Evolutionary conservation across 2,888 invertebrate species (phyloP).

Genomic region (Drosophila buzzatii): DNA sequence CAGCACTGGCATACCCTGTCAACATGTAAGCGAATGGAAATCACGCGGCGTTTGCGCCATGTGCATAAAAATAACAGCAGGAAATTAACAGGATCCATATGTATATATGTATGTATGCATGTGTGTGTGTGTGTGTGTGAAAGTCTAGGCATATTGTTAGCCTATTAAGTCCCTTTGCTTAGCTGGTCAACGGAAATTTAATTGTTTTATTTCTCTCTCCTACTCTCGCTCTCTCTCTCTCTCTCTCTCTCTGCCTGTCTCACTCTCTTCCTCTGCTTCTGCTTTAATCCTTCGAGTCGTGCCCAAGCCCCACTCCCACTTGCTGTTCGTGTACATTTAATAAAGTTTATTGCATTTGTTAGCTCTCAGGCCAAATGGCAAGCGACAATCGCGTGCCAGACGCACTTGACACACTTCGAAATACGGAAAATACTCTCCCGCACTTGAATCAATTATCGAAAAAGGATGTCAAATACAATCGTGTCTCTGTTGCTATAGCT

Average conservation of each 20-base stretch:
- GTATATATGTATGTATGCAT: not conserved
- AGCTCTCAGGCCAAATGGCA: constrained; percentile 22
- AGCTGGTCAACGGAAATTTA: constrained; percentile 53
- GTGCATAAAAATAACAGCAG: constrained; percentile 77
- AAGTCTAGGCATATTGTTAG: constrained; percentile 31
- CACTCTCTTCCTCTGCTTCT: not conserved
- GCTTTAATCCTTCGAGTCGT: constrained; percentile 16
- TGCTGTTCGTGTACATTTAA: constrained; percentile 35
- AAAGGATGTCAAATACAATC: not conserved
- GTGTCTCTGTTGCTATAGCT: not conserved
- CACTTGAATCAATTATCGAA: constrained; percentile 40
- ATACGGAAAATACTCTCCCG: constrained; percentile 11
- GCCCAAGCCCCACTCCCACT: not conserved
- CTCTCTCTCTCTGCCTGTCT: not conserved
- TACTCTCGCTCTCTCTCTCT: not conserved
- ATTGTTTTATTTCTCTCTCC: constrained; percentile 51
- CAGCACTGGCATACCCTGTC: constrained; percentile 13
- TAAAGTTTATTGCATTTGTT: constrained; percentile 65
- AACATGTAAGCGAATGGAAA: constrained; percentile 66
- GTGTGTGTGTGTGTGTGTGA: constrained; percentile 7
- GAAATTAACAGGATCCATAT: constrained; percentile 76
- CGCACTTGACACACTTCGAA: constrained; percentile 44
- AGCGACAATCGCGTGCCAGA: constrained; percentile 54
- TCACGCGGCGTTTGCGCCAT: constrained; percentile 67
- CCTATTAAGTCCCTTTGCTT: constrained; percentile 51